These are phyloP conservation scores for Eristalinus sepulchralis DNA, from an alignment of 2,888 invertebrate species.

Conservation along the genomic window DNA sequence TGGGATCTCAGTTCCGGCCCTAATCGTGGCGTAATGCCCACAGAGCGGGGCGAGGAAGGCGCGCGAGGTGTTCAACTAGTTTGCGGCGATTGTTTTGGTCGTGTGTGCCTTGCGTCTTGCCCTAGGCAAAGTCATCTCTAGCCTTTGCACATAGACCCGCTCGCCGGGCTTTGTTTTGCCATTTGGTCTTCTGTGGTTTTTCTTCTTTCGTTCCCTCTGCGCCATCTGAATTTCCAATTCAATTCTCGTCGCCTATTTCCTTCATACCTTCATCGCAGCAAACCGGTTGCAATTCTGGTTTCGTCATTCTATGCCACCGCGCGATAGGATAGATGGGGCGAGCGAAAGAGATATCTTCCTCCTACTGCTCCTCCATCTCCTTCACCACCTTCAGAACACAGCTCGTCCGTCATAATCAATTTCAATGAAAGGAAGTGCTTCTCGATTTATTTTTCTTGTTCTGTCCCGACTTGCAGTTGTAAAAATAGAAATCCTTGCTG, in stretches of 20 bases:
- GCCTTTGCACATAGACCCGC: conserved; percentile 41
- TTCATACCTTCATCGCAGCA: conserved; percentile 51
- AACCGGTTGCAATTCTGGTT: conserved; percentile 65
- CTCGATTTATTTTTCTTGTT: conserved; percentile 18
- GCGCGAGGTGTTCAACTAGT: conserved; percentile 47
- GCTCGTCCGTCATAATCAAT: conserved; percentile 69
- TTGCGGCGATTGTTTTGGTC: conserved; percentile 47
- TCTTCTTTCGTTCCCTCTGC: neutral
- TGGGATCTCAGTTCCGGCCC: conserved; percentile 60
- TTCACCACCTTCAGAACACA: conserved; percentile 12
- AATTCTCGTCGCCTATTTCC: conserved; percentile 70
- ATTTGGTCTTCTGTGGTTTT: conserved; percentile 24
- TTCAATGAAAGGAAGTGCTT: conserved; percentile 67
- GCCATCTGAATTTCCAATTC: conserved; percentile 62
- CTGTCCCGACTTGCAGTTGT: conserved; percentile 21
- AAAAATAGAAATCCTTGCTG: conserved; percentile 66
- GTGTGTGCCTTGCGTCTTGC: conserved; percentile 12
- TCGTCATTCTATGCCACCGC: conserved; percentile 35
- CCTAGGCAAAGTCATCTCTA: conserved; percentile 34
- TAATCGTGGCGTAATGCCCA: conserved; percentile 8
- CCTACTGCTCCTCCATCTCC: neutral
- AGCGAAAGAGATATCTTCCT: conserved; percentile 35
- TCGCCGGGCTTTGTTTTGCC: conserved; percentile 44
- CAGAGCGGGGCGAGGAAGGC: neutral
- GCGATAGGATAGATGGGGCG: neutral